Evolutionary conservation across 2,113 vertebrate species (phyloP).

Genomic region (Apteryx mantelli): DNA sequence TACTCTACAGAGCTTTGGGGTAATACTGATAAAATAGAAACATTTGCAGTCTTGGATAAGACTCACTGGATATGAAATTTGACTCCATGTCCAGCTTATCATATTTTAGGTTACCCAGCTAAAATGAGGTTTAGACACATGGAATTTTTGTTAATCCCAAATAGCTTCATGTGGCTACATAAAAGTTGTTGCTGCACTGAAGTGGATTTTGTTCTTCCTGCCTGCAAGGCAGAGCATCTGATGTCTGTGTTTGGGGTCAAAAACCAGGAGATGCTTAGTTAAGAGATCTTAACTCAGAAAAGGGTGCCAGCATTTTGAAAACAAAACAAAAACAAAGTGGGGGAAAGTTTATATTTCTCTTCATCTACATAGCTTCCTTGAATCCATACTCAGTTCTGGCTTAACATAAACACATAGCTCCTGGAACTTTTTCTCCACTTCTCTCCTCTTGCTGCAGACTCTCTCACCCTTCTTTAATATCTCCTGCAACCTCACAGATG

Average conservation of each 20-base stretch:
- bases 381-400: neutral
- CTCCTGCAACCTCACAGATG: neutral
- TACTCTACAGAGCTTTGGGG: neutral
- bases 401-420: neutral
- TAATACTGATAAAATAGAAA: neutral
- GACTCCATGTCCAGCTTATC: neutral
- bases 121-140: neutral
- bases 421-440: neutral
- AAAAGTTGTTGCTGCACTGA: conserved; percentile 9
- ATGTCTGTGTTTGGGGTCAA: neutral
- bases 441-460: neutral
- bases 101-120: neutral
- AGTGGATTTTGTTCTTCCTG: conserved; percentile 7
- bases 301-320: neutral
- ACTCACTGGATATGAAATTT: neutral
- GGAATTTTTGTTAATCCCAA: conserved; percentile 26
- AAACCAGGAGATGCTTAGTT: neutral
- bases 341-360: neutral
- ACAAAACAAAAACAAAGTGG: neutral
- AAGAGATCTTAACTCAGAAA: neutral
- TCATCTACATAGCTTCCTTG: neutral
- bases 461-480: neutral
- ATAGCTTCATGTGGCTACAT: neutral
- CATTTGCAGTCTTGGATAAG: neutral
- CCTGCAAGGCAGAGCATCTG: neutral